Conservation (phyloP, 2,113 vertebrate species). For the Australoheros scitulus region DNA sequence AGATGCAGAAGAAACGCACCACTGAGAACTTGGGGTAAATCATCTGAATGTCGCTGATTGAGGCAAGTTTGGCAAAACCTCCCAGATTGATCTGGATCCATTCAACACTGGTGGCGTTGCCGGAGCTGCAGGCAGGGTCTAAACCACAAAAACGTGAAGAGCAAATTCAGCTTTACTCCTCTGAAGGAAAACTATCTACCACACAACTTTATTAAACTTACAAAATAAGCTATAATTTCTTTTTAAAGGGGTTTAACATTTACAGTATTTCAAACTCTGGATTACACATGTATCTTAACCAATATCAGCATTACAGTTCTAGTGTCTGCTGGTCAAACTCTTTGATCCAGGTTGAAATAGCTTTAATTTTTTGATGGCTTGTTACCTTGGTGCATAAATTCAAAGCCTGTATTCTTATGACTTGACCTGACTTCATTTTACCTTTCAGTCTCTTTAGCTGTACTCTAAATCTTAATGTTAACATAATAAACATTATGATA, state of each 20-base stretch:
- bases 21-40: conserved; percentile 56
- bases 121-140: conserved; percentile 64
- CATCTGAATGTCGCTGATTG: conserved; percentile 51
- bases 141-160: neutral
- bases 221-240: neutral
- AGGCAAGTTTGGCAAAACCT: conserved; percentile 53
- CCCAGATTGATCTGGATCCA: conserved; percentile 77
- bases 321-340: too few relatives aligned
- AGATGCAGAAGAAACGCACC: conserved; percentile 41
- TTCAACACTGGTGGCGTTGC: conserved; percentile 44
- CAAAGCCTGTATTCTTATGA: too few relatives aligned
- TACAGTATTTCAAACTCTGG: too few relatives aligned
- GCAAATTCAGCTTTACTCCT: neutral
- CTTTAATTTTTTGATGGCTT: too few relatives aligned
- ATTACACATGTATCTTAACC: too few relatives aligned
- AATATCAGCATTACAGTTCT: too few relatives aligned
- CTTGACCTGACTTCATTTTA: too few relatives aligned
- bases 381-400: too few relatives aligned
- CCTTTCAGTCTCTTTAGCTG: too few relatives aligned
- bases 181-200: neutral
- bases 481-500: too few relatives aligned
- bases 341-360: too few relatives aligned
- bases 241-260: neutral
- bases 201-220: neutral
- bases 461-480: too few relatives aligned